phyloP scores from a whole-genome alignment of 2,797 vertebrate species.

The Odontamblyopus lacepedii region DNA sequence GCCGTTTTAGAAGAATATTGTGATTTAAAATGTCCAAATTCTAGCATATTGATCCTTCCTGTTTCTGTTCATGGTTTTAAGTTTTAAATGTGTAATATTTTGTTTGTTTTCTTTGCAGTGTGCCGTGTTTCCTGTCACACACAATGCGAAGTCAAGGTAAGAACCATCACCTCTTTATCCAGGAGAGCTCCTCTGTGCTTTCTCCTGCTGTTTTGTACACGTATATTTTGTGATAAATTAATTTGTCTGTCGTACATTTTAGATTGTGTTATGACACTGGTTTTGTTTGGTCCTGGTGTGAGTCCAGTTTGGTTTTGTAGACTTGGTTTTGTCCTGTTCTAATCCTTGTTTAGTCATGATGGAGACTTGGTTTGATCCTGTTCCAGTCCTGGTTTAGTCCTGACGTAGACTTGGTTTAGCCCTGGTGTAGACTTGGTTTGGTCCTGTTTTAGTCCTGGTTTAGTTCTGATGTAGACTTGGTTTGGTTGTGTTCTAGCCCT shows the following conservation, averaged over 20 bases:
- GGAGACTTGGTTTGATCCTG: not conserved
- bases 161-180: constrained; percentile 34
- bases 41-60: too few relatives aligned
- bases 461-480: not conserved
- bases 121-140: constrained; percentile 90
- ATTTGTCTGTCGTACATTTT: too few relatives aligned
- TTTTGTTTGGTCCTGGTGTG: not conserved
- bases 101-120: constrained; percentile 68
- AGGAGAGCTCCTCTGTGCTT: too few relatives aligned
- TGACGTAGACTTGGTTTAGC: not conserved
- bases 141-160: constrained; percentile 96
- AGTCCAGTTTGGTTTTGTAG: not conserved
- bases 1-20: too few relatives aligned
- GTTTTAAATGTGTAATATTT: constrained; percentile 9
- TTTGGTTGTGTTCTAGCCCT: not conserved
- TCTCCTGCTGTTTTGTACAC: too few relatives aligned
- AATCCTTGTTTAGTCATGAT: not conserved
- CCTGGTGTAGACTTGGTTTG: not conserved
- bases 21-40: too few relatives aligned
- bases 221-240: too few relatives aligned
- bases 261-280: too few relatives aligned
- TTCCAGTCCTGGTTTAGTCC: not conserved
- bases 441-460: not conserved
- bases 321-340: not conserved
- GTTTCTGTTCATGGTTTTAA: too few relatives aligned